phyloP scores from a whole-genome alignment of 2,797 vertebrate species.

The Pangasius krempfi region DNA sequence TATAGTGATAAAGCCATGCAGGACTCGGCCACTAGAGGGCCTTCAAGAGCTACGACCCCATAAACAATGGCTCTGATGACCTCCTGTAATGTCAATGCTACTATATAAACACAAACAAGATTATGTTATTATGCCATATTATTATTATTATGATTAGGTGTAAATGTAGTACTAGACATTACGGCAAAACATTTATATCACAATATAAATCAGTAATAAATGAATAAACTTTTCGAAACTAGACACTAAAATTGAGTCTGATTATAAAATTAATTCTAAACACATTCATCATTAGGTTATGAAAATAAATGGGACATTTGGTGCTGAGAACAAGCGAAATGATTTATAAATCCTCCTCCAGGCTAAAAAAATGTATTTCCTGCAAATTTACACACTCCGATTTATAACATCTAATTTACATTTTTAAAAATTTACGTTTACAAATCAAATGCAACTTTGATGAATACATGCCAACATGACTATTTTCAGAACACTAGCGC shows the following conservation, averaged over 20 bases:
- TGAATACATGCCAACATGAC: too few species aligned
- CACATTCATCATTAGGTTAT: rapidly evolving
- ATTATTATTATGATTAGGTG: not conserved
- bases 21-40: slow-evolving; percentile 21
- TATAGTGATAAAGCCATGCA: not conserved
- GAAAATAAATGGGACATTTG: not conserved
- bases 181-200: not conserved
- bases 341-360: not conserved
- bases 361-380: not conserved
- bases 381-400: not conserved
- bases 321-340: not conserved
- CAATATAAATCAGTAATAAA: not conserved
- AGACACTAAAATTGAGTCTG: not conserved
- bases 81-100: not conserved
- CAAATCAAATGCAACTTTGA: not conserved
- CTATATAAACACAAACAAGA: too few species aligned
- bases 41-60: not conserved
- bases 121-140: not conserved
- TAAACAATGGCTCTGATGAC: not conserved
- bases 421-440: too few species aligned
- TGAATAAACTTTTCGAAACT: not conserved
- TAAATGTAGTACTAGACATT: not conserved
- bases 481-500: not conserved
- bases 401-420: not conserved
- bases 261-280: not conserved